phyloP scores from a whole-genome alignment of 1,140 invertebrate genomes.

The Homarus americanus region DNA sequence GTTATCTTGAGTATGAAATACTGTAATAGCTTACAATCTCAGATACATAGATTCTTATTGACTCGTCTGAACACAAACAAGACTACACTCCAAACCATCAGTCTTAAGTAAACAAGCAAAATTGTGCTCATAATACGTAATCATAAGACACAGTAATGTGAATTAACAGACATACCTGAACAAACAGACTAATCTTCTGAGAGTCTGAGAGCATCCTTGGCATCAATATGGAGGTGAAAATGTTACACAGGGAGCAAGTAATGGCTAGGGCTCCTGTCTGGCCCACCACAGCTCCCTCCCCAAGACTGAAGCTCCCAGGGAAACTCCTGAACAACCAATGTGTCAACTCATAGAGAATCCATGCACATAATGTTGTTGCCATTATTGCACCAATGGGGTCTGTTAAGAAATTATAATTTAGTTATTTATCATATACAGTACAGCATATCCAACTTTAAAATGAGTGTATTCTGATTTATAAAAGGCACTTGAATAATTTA shows the following conservation, averaged over 20 bases:
- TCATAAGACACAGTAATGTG: too few relatives aligned
- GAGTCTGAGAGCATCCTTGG: slow-evolving; percentile 11
- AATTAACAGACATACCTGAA: slow-evolving; percentile 59
- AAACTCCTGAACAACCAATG: slow-evolving; percentile 53
- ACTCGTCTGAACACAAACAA: too few relatives aligned
- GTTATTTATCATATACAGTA: too few relatives aligned
- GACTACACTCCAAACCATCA: too few relatives aligned
- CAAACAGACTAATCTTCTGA: slow-evolving; percentile 47
- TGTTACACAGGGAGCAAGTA: slow-evolving; percentile 32
- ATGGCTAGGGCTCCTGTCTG: slow-evolving; percentile 46
- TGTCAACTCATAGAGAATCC: slow-evolving; percentile 38
- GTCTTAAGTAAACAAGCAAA: too few relatives aligned
- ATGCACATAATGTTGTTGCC: slow-evolving; percentile 1
- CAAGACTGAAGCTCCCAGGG: slow-evolving; percentile 58
- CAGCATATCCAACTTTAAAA: too few relatives aligned
- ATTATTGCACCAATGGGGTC: slow-evolving; percentile 22
- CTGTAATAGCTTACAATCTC: too few relatives aligned
- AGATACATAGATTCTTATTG: too few relatives aligned
- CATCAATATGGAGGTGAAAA: neutral
- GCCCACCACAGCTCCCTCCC: slow-evolving; percentile 53
- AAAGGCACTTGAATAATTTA: too few relatives aligned
- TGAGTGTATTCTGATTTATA: too few relatives aligned
- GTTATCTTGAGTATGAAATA: too few relatives aligned
- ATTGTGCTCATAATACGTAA: too few relatives aligned
- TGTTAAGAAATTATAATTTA: slow-evolving; percentile 26